A percentile compares a stretch with the other conserved stretches of the same genome.
Evolutionary conservation across 1,140 invertebrate genomes (phyloP).

Genomic region (Drosophila micromelanica): DNA sequence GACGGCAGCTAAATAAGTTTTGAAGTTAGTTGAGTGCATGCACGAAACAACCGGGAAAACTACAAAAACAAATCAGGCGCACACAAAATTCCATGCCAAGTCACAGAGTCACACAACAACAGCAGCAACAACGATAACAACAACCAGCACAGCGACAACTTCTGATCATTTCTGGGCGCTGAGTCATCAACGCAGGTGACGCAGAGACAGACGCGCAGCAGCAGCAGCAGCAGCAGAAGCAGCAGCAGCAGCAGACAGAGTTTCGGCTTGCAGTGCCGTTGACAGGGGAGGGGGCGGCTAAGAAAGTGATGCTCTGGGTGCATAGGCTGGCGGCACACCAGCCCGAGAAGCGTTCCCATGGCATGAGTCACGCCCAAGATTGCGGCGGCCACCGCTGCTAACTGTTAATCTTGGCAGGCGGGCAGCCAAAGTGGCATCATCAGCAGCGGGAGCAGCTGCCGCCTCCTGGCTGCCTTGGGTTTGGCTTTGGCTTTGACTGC

Average conservation of each 20-base stretch:
- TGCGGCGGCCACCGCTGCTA: constrained; percentile 17
- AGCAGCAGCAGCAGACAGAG: constrained; percentile 8
- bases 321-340: constrained; percentile 4
- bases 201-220: constrained; percentile 16
- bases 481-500: neutral
- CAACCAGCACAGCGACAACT: constrained; percentile 6
- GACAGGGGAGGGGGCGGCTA: neutral
- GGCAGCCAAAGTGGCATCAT: constrained; percentile 7
- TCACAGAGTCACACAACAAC: constrained; percentile 1
- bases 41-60: neutral
- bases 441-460: neutral
- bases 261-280: neutral
- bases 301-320: constrained; percentile 18
- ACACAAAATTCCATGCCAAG: constrained; percentile 35
- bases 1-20: neutral
- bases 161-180: constrained; percentile 30
- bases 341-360: constrained; percentile 40
- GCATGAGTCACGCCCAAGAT: constrained; percentile 24
- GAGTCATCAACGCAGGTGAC: constrained; percentile 45
- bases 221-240: constrained; percentile 16
- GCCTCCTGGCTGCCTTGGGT: neutral
- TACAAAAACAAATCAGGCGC: constrained; percentile 7
- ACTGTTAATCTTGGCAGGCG: constrained; percentile 26
- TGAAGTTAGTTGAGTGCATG: neutral
- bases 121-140: constrained; percentile 3